Base-by-base conservation (phyloP, 1,140 invertebrate species). In the Drosophila bocqueti region DNA sequence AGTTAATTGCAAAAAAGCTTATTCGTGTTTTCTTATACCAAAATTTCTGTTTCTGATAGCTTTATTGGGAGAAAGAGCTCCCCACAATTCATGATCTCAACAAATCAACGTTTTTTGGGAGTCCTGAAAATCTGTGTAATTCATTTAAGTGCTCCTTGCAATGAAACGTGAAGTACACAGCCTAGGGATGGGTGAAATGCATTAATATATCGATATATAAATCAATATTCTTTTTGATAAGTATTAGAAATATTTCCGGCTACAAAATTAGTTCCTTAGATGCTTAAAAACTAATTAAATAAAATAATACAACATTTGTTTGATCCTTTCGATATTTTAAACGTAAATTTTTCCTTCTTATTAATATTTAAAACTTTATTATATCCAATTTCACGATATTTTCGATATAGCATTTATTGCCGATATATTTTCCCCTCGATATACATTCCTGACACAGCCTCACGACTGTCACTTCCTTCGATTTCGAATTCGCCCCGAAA, bases 71-170 rank as follows among this genome's bases (percentile, higher is more conserved):
- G 16, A 13, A 5, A 2, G 21, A 63, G 26, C 4, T 7, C 7
- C 3, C 31, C 0, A n/a, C 5, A 26, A 31, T 60, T 72, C 54
- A 43, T 50, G 55, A 72, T 29, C 29, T 71, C 50, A 38, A 72
- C 52, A 73, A 50, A 73, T 50, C 69, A 59, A 21, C 15, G 8
- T 38, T 71, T 60, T 60, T 49, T 24, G 6, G 52, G 13, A 24
- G 24, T n/a, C 47, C 13, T 9, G 8, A 26, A 46, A 46, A 38
- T 67, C 40, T 40, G n/a, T 55, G 40, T 34, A 36, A 31, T 72
- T 40, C 18, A 11, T 50, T 59, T 31, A 60, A 60, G 54, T 42
- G 71, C 42, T 52, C 18, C 38, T 42, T 49, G 65, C 64, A 49
- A 47, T 68, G 36, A 31, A 68, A 69, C 42, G 34, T 45, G 34